Conservation (phyloP, 2,797 vertebrate species). For the Orestias chungarensis region DNA sequence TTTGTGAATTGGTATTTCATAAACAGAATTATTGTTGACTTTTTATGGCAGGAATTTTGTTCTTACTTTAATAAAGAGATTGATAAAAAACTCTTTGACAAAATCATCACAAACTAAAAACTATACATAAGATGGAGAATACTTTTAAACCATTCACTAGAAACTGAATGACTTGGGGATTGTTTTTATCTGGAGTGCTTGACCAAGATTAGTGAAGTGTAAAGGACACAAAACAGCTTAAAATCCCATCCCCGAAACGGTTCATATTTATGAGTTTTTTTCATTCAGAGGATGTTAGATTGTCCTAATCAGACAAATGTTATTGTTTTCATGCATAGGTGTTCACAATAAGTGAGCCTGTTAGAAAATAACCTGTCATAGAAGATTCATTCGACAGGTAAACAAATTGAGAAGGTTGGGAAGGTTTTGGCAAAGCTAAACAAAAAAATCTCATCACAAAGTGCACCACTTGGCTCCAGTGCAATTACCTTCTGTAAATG, state of each 20-base stretch:
- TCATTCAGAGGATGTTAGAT: slow-evolving; percentile 30
- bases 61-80: neutral
- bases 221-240: slow-evolving; percentile 4
- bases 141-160: slow-evolving; percentile 4
- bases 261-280: slow-evolving; percentile 37
- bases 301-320: slow-evolving; percentile 27
- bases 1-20: neutral
- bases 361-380: slow-evolving; percentile 56
- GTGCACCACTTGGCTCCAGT: slow-evolving; percentile 73
- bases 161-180: slow-evolving; percentile 28
- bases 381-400: slow-evolving; percentile 48
- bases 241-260: slow-evolving; percentile 19
- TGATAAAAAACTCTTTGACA: slow-evolving; percentile 41
- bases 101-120: slow-evolving; percentile 25
- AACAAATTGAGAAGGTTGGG: slow-evolving; percentile 60
- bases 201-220: slow-evolving; percentile 15
- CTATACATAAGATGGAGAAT: slow-evolving; percentile 11
- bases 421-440: slow-evolving; percentile 62
- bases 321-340: slow-evolving; percentile 44
- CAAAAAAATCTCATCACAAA: slow-evolving; percentile 68
- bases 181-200: slow-evolving; percentile 30
- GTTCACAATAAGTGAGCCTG: slow-evolving; percentile 33
- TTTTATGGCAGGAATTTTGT: neutral
- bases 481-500: slow-evolving; percentile 82
- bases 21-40: neutral